phyloP scores from a whole-genome alignment of 2,888 invertebrate species.

The Ophion obscuratus region DNA sequence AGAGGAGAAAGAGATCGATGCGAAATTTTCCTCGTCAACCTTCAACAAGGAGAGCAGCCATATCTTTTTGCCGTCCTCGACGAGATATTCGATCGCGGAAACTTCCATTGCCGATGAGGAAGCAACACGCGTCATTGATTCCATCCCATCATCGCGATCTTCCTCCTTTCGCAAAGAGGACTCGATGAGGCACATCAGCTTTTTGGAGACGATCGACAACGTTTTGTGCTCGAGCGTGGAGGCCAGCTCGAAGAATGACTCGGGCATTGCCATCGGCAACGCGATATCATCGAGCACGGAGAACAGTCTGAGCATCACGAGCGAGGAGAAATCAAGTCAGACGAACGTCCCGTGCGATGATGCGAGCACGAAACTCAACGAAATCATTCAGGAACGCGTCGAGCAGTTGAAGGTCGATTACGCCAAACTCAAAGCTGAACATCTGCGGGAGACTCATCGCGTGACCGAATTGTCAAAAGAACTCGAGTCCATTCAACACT shows the following conservation, averaged over 20 bases:
- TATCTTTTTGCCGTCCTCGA: slow-evolving; percentile 21
- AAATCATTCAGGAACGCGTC: slow-evolving; percentile 65
- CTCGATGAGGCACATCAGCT: slow-evolving; percentile 49
- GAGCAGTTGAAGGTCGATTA: slow-evolving; percentile 72
- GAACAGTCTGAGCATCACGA: slow-evolving; percentile 62
- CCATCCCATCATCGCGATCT: slow-evolving; percentile 16
- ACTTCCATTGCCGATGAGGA: slow-evolving; percentile 44
- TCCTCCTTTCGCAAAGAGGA: slow-evolving; percentile 35
- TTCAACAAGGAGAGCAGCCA: slow-evolving; percentile 44
- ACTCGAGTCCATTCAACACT: slow-evolving; percentile 70
- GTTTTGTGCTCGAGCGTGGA: slow-evolving; percentile 59
- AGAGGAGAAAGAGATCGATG: slow-evolving; percentile 41
- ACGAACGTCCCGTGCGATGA: slow-evolving; percentile 36
- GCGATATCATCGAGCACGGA: slow-evolving; percentile 55
- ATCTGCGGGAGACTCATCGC: slow-evolving; percentile 64
- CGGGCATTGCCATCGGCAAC: slow-evolving; percentile 72
- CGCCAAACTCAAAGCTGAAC: slow-evolving; percentile 68
- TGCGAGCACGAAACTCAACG: slow-evolving; percentile 12
- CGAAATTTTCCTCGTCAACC: slow-evolving; percentile 55
- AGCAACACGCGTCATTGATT: slow-evolving; percentile 6
- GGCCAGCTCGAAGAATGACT: slow-evolving; percentile 72
- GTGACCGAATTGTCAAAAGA: slow-evolving; percentile 72
- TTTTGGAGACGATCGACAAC: slow-evolving; percentile 56
- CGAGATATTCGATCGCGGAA: slow-evolving; percentile 49
- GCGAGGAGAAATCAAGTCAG: slow-evolving; percentile 68